Conservation (phyloP, 2,113 vertebrate species). For the Urocolius indicus region DNA sequence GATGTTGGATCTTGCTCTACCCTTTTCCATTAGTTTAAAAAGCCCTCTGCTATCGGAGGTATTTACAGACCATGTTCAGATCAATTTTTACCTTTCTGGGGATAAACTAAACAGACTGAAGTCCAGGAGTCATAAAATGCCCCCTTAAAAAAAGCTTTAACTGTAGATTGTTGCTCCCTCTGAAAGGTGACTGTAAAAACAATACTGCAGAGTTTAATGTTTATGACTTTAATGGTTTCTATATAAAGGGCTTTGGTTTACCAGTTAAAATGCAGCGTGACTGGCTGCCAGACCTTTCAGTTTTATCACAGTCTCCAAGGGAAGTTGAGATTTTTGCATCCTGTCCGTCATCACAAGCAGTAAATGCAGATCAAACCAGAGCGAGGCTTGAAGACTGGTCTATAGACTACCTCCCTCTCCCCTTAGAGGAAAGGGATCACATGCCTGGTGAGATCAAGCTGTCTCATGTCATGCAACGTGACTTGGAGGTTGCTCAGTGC, state of each 20-base stretch:
- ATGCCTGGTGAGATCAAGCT: background rate
- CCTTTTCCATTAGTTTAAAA: slow-evolving; percentile 19
- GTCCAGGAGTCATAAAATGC: slow-evolving; percentile 25
- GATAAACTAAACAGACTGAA: slow-evolving; percentile 26
- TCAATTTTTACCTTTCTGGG: slow-evolving; percentile 16
- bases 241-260: background rate
- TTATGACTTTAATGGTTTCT: slow-evolving; percentile 36
- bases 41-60: slow-evolving; percentile 11
- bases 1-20: slow-evolving; percentile 8
- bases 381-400: background rate
- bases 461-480: background rate
- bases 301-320: background rate
- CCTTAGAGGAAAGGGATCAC: background rate
- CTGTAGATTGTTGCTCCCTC: background rate
- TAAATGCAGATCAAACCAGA: background rate
- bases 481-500: background rate
- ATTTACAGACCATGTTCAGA: slow-evolving; percentile 16
- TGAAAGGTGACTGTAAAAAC: slow-evolving; percentile 36
- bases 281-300: slow-evolving; percentile 17
- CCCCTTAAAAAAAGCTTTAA: background rate
- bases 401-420: background rate
- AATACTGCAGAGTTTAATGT: background rate
- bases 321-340: slow-evolving; percentile 18
- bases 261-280: background rate
- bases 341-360: background rate